Base-by-base conservation (phyloP, 2,797 vertebrate genomes). In the Anisognathus igniventris region DNA sequence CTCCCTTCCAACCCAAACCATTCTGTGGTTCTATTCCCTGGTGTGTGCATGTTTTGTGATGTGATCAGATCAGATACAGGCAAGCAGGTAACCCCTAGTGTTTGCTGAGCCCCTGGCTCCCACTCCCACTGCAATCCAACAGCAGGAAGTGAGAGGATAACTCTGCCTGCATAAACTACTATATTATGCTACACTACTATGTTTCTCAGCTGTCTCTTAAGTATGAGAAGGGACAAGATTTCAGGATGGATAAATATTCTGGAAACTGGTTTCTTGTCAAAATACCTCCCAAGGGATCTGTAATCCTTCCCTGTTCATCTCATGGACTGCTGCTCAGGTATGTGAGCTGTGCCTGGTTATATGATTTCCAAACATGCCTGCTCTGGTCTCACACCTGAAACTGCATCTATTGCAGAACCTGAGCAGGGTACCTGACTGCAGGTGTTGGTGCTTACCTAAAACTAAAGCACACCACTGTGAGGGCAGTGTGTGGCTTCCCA, bases 51-150 rank as follows among this genome's bases (percentile, higher is more conserved):
- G 19, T 7, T 19, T 7, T 39, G 30, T 54, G 35, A 65, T 19
- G 13, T 31, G 14, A 12, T 57, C 18, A 30, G 10, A 9, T 2
- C 51, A 19, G 19, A 28, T 7, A 6, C 3, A 57, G 23, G 4
- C 24, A 42, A 27, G 5, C 7, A 17, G 24, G 20, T 13, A 45
- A n/a, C 3, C 4, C 3, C 4, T 14, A 1, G 8, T 27, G 6
- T 19, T 40, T 40, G 11, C 25, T 31, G 25, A 74, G 11, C 4
- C 28, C 10, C 12, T 12, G 25, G 8, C 8, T 83, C 23, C 8
- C 22, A 7, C 5, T 51, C 48, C 10, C 48, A 31, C 35, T 35
- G n/a, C 25, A 76, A 25, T 37, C 17, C n/a, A 73, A 31, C 14
- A 71, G 23, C 19, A 50, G 21, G 21, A 82, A 22, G 4, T 8